Base-by-base conservation (phyloP, 2,888 invertebrate genomes). In the Eurois occulta region DNA sequence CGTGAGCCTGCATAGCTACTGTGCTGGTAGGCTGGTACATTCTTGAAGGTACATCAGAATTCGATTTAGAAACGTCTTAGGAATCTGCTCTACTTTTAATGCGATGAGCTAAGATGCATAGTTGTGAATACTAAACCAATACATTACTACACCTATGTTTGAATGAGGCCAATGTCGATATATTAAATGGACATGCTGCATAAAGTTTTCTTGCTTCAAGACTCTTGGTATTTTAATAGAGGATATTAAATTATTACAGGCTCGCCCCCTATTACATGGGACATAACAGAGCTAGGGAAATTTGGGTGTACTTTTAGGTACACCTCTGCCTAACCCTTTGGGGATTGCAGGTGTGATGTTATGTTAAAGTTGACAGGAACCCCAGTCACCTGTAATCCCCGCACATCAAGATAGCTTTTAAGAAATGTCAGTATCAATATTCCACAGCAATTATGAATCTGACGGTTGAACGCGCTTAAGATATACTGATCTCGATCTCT, bases 71-170 rank as follows among this genome's bases (percentile, higher is more conserved):
- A 73, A 65, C 41, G 13, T 41, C 65, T 41, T 18, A 24, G 18
- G 24, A 24, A 68, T 35, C 32, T 48, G 46, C 41, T n/a, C 35
- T n/a, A 46, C 28, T 7, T 46, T 24, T 75, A 11, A n/a, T 64
- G 10, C 32, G 38, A 72, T 78, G 38, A 65, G 28, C 18, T 55
- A 64, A 55, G 16, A 28, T 28, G 28, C 52, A 52, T 55, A 6
- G 11, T 32, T 55, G 28, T 80, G 41, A 70, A 38, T 70, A 35
- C 8, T 48, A 78, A 62, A 41, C n/a, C 3, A 66, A n/a, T 78
- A n/a, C 18, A 78, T 52, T 62, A 43, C 46, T 21, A 66, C 48
- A 68, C 21, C 16, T 32, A 16, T 32, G 5, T 48, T 60, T n/a
- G 1, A 32, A 79, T 62, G 6, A 28, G 43, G n/a, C 21, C 43